A percentile compares a stretch with the other conserved stretches of the same genome.
These are phyloP conservation scores for Glaucidium brasilianum DNA, from an alignment of 2,113 vertebrate species.

Conservation along the genomic window DNA sequence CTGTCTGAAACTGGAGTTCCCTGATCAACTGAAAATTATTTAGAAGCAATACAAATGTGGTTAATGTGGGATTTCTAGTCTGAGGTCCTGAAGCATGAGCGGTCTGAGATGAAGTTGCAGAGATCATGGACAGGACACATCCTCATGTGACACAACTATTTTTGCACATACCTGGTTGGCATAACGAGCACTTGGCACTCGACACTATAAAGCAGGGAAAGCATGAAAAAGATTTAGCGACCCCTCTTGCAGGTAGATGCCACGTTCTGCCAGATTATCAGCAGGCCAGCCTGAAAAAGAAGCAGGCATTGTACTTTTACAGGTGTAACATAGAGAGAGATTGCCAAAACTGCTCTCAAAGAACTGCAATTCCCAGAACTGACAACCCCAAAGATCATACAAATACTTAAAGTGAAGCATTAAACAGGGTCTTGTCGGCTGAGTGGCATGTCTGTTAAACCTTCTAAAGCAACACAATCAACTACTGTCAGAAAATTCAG, in stretches of 20 bases:
- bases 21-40: not conserved
- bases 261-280: not conserved
- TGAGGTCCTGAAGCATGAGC: not conserved
- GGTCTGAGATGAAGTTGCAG: not conserved
- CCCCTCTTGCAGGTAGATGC: not conserved
- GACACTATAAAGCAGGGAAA: not conserved
- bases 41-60: not conserved
- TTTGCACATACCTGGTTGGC: not conserved
- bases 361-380: constrained; percentile 27
- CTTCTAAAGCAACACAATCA: constrained; percentile 60
- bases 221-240: not conserved
- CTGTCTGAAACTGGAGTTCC: not conserved
- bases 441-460: constrained; percentile 66
- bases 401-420: constrained; percentile 54
- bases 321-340: not conserved
- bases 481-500: constrained; percentile 54
- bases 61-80: not conserved
- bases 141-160: not conserved
- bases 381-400: constrained; percentile 37
- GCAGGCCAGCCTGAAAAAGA: not conserved
- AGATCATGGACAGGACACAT: not conserved
- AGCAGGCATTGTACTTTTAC: not conserved
- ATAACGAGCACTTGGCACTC: not conserved
- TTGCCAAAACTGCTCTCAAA: not conserved
- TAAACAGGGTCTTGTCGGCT: constrained; percentile 36